Conservation (phyloP, 2,888 invertebrate species). For the Synanthedon tipuliformis region DNA sequence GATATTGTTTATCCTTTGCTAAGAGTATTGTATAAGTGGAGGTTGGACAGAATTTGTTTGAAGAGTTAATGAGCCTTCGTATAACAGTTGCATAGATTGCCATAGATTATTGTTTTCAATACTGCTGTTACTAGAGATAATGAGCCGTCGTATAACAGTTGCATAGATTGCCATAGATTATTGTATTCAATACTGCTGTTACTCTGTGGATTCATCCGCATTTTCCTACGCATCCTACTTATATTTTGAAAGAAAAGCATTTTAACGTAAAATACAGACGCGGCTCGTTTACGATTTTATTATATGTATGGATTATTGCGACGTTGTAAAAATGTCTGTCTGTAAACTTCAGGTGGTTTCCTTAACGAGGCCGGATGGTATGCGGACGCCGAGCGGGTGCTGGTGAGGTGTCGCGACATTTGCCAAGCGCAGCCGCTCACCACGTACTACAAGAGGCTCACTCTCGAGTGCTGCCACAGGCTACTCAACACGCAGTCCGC, state of each 20-base stretch:
- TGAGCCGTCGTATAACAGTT: too few relatives aligned
- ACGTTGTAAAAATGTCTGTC: slow-evolving; percentile 1
- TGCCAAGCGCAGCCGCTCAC: slow-evolving; percentile 69
- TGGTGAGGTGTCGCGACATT: slow-evolving; percentile 75
- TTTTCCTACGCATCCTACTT: too few relatives aligned
- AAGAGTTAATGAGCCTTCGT: too few relatives aligned
- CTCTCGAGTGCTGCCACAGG: slow-evolving; percentile 89
- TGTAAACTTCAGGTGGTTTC: slow-evolving; percentile 73
- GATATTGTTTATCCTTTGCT: too few relatives aligned
- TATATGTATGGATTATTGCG: not conserved
- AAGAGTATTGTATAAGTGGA: too few relatives aligned
- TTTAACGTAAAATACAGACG: not conserved
- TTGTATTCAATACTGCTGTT: not conserved
- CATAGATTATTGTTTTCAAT: not conserved
- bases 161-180: too few relatives aligned
- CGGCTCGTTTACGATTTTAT: too few relatives aligned
- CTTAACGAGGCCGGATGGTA: slow-evolving; percentile 92
- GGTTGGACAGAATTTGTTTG: too few relatives aligned
- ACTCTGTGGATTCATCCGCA: too few relatives aligned
- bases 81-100: too few relatives aligned
- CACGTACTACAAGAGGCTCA: slow-evolving; percentile 72
- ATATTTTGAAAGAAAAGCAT: too few relatives aligned
- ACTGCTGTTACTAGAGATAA: slow-evolving; percentile 1
- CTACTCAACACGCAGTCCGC: slow-evolving; percentile 86
- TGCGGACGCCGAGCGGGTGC: slow-evolving; percentile 78